Base-by-base conservation (phyloP, 2,888 invertebrate genomes). In the Calephelis perditalis region DNA sequence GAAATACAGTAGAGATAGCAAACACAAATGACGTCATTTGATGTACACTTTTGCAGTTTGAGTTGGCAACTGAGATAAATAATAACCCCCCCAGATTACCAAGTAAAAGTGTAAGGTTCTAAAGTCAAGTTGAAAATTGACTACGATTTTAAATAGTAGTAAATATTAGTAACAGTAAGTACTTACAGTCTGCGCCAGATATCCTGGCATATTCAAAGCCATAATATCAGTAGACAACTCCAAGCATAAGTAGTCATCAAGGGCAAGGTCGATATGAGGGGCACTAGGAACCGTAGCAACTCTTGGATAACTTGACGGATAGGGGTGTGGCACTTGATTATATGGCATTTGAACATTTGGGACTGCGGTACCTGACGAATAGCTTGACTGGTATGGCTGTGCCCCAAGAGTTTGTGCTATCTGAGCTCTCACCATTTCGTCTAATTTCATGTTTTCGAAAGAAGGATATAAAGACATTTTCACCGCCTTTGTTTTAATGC, bases 391-490 rank as follows among this genome's bases (percentile, higher is more conserved):
- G 8, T 73, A 69, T 15, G 65, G 63, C 45, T 77, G 73, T 60
- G 77, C 70, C 40, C 71, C 71, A 66, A 81, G 78, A 49, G 79
- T 73, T 63, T 86, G 86, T 55, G 80, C 78, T 70, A 88, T 78
- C 75, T 94, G 94, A 55, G 92, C 96, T 86, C 93, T 93, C 64
- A 93, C 92, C 93, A 97, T 93, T 73, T 95, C 95, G 84, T 97
- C 96, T 70, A 97, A 94, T 86, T 97, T 96, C 97, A 98, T 96
- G 82, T 98, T 98, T 86, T 98, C 98, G 70, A 98, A 86, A 58
- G 97, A 96, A 66, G 98, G 98, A 84, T 98, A 98, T 47, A 98
- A 91, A 73, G 96, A 94, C 95, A 96, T 96, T 76, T 84, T 93
- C 65, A 57, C 57, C 45, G 44, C 44, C 45, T 57, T 57, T 15